These are phyloP conservation scores for Onychomys leucogaster DNA, from an alignment of 2,797 vertebrate species.

Conservation along the genomic window DNA sequence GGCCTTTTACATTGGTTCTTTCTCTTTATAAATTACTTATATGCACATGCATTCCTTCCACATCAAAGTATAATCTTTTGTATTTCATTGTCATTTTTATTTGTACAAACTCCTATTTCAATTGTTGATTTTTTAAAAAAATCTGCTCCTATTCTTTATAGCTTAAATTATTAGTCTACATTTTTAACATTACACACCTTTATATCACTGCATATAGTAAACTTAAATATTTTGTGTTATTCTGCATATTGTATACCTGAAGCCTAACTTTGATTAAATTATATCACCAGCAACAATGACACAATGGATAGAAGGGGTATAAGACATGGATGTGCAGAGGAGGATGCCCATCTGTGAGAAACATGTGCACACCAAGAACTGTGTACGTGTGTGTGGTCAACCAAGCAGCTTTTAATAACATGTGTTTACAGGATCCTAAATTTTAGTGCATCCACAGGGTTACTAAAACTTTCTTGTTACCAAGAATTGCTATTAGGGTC, in stretches of 20 bases:
- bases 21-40: not conserved
- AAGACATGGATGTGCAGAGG: not conserved
- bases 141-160: not conserved
- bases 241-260: slow-evolving; percentile 6
- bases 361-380: slow-evolving; percentile 1
- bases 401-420: not conserved
- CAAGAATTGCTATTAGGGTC: slow-evolving; percentile 19
- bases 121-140: not conserved
- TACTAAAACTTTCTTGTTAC: slow-evolving; percentile 22
- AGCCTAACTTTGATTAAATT: not conserved
- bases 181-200: not conserved
- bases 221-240: not conserved
- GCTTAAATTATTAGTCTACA: not conserved
- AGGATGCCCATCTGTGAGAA: not conserved
- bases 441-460: slow-evolving; percentile 29
- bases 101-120: not conserved
- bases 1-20: not conserved
- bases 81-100: slow-evolving; percentile 20
- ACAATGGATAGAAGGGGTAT: not conserved
- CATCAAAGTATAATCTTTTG: not conserved
- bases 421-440: slow-evolving; percentile 2
- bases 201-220: not conserved
- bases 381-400: not conserved
- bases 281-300: not conserved
- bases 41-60: not conserved